Conservation (phyloP, 2,797 vertebrate genomes). For the Pseudochirops cupreus region DNA sequence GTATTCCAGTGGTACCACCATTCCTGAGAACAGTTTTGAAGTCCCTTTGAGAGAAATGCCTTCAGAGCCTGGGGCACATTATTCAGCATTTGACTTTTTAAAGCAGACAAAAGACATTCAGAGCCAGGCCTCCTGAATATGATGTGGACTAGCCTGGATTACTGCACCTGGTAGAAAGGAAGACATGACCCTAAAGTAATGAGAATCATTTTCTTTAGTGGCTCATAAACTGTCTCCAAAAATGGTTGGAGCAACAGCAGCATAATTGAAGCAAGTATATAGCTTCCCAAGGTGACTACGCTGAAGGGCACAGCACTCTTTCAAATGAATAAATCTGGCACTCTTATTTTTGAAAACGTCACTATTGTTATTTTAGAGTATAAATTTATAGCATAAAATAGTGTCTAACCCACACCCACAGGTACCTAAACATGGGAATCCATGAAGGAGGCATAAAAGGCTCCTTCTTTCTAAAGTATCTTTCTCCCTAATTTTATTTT, state of each 20-base stretch:
- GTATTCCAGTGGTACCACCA: neutral
- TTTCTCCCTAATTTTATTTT: neutral
- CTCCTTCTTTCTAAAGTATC: neutral
- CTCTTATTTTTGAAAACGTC: neutral
- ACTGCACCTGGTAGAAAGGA: neutral
- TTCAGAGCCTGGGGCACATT: neutral
- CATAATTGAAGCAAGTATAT: constrained; percentile 43
- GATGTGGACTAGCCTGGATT: neutral
- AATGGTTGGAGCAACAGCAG: constrained; percentile 44
- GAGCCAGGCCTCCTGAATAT: neutral
- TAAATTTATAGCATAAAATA: neutral
- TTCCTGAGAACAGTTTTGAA: neutral
- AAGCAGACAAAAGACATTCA: neutral
- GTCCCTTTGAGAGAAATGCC: neutral
- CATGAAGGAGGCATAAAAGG: neutral
- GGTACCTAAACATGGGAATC: neutral
- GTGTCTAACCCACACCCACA: neutral
- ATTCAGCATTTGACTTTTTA: neutral
- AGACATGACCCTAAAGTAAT: constrained; percentile 28
- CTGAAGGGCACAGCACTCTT: constrained; percentile 32
- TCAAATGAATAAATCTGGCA: constrained; percentile 27
- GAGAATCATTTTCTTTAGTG: constrained; percentile 51
- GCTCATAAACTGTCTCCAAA: constrained; percentile 70
- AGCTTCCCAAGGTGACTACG: neutral
- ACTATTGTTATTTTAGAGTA: neutral